phyloP scores from a whole-genome alignment of 2,113 vertebrate genomes.

The Pseudorhombus dupliciocellatus region DNA sequence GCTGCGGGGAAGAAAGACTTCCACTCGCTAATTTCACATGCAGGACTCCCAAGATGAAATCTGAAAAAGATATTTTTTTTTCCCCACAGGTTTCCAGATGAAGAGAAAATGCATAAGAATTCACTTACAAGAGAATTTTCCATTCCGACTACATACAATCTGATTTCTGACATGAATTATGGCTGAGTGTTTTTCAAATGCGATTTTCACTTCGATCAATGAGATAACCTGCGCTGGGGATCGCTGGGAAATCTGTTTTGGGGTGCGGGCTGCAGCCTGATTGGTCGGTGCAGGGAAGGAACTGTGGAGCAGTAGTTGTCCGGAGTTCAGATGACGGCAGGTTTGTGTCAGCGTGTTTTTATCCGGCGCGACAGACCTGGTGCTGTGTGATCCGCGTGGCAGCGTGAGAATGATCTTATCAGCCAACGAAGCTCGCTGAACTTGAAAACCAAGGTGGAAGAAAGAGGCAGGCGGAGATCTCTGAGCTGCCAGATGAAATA shows the following conservation, averaged over 20 bases:
- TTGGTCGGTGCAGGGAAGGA: too few species aligned
- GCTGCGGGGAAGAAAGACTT: not conserved
- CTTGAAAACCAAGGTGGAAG: constrained; percentile 39
- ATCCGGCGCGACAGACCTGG: not conserved
- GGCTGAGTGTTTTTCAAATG: not conserved
- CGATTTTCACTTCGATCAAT: too few species aligned
- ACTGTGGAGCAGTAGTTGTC: not conserved
- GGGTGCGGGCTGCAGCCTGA: not conserved
- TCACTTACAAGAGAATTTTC: too few species aligned
- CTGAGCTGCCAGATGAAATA: constrained; percentile 30
- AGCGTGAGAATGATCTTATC: constrained; percentile 36
- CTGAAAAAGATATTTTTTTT: not conserved
- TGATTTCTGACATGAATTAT: not conserved
- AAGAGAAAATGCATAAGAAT: not conserved
- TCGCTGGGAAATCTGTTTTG: not conserved
- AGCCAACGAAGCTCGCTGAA: constrained; percentile 32
- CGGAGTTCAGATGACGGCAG: too few species aligned
- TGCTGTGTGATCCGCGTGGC: constrained; percentile 9
- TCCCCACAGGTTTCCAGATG: not conserved
- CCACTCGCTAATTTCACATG: not conserved
- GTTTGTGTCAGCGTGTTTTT: constrained; percentile 6
- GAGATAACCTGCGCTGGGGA: too few species aligned
- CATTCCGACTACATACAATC: not conserved
- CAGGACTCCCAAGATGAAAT: not conserved
- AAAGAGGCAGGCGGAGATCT: constrained; percentile 33